phyloP scores from a whole-genome alignment of 1,140 invertebrate species.

The Anthonomus grandis region DNA sequence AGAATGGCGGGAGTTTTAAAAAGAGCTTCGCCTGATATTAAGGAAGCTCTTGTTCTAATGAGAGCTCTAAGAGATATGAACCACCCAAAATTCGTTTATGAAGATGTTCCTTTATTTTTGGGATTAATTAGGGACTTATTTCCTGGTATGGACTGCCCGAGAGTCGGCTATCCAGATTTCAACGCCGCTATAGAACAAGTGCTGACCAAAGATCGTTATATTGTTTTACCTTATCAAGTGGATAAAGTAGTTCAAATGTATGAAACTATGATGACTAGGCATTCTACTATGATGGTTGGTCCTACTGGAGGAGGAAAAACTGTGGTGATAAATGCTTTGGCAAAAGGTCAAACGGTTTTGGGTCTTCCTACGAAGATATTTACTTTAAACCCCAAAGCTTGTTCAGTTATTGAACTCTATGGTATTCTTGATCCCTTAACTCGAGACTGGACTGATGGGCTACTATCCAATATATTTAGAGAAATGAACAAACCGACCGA shows the following conservation, averaged over 20 bases:
- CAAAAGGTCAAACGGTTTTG: conserved; percentile 73
- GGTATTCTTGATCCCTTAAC: conserved; percentile 82
- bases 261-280: conserved; percentile 90
- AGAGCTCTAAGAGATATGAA: conserved; percentile 88
- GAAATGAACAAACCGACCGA: conserved; percentile 79
- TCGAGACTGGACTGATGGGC: conserved; percentile 88
- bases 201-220: conserved; percentile 64
- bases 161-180: conserved; percentile 80
- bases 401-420: conserved; percentile 83
- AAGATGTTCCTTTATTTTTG: conserved; percentile 85
- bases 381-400: conserved; percentile 82
- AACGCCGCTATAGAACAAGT: conserved; percentile 71
- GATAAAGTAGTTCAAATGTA: conserved; percentile 75
- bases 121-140: conserved; percentile 86
- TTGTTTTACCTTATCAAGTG: conserved; percentile 75
- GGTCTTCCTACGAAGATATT: conserved; percentile 73
- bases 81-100: conserved; percentile 86
- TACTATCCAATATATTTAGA: conserved; percentile 86
- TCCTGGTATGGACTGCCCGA: conserved; percentile 81
- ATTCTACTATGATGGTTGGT: conserved; percentile 88
- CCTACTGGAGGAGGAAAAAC: conserved; percentile 89
- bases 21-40: conserved; percentile 67
- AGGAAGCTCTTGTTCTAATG: conserved; percentile 85
- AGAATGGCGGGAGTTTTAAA: conserved; percentile 86
- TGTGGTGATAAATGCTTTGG: conserved; percentile 76